Evolutionary conservation across 2,797 vertebrate species (phyloP).

Genomic region (Danio jaintianensis): DNA sequence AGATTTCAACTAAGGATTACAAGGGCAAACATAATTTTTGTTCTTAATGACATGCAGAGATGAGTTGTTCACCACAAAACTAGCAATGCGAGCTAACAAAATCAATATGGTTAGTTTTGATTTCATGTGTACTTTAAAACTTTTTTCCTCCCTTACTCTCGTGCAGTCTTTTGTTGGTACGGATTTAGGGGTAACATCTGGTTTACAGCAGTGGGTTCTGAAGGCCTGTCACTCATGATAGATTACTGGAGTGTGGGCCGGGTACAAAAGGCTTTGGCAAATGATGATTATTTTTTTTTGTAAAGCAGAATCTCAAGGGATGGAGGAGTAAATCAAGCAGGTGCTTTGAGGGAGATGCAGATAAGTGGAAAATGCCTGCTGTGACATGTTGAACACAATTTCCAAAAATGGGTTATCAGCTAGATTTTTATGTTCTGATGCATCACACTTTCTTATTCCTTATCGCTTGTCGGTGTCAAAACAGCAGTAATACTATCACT

Average conservation of each 20-base stretch:
- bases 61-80: too few species aligned
- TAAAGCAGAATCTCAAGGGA: conserved; percentile 24
- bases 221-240: conserved; percentile 66
- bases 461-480: conserved; percentile 23
- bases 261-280: conserved; percentile 49
- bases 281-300: conserved; percentile 39
- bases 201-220: conserved; percentile 60
- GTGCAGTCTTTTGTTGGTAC: conserved; percentile 48
- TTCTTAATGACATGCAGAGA: neutral
- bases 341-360: conserved; percentile 15
- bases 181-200: conserved; percentile 74
- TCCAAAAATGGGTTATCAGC: conserved; percentile 6
- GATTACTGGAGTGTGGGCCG: conserved; percentile 52
- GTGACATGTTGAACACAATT: neutral
- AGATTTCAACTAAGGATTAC: neutral
- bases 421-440: neutral
- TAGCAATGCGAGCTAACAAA: too few species aligned
- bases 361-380: conserved; percentile 13
- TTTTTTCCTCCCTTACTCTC: conserved; percentile 13
- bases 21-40: neutral
- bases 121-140: neutral
- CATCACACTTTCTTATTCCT: conserved; percentile 1
- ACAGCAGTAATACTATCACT: neutral
- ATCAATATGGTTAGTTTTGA: neutral
- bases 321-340: conserved; percentile 62